Percentiles rank a stretch among this genome's conserved stretches.
Evolutionary conservation across 1,140 invertebrate species (phyloP).

Genomic region (Dermatophagoides farinae): DNA sequence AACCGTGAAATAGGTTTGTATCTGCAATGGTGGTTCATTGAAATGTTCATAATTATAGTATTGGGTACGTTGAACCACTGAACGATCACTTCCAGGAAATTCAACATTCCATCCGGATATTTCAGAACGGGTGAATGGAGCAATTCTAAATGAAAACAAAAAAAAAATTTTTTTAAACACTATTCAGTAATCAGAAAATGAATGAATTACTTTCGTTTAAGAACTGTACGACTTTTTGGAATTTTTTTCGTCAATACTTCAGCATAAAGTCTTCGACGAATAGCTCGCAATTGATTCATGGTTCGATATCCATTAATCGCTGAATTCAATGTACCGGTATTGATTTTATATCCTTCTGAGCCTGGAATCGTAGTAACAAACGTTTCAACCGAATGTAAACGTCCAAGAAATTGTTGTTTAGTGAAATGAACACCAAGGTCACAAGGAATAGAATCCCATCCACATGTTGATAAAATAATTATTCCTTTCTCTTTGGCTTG

Average conservation of each 20-base stretch:
- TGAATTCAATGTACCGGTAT: slow-evolving; percentile 65
- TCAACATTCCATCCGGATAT: slow-evolving; percentile 44
- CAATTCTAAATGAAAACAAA: not conserved
- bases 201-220: not conserved
- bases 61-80: slow-evolving; percentile 53
- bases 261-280: slow-evolving; percentile 9
- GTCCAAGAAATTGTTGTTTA: slow-evolving; percentile 15
- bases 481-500: slow-evolving; percentile 50
- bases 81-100: slow-evolving; percentile 57
- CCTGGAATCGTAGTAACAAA: slow-evolving; percentile 6
- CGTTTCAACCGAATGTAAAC: slow-evolving; percentile 16
- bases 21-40: slow-evolving; percentile 37
- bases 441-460: slow-evolving; percentile 50
- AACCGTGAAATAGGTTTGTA: slow-evolving; percentile 26
- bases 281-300: slow-evolving; percentile 32
- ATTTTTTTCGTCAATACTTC: slow-evolving; percentile 28
- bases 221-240: slow-evolving; percentile 8
- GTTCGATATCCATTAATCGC: slow-evolving; percentile 47
- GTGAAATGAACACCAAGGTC: slow-evolving; percentile 44
- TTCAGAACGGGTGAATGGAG: slow-evolving; percentile 38
- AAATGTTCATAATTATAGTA: slow-evolving; percentile 43
- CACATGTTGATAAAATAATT: slow-evolving; percentile 63
- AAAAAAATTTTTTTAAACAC: not conserved
- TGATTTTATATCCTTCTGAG: slow-evolving; percentile 23
- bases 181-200: not conserved